A percentile compares a stretch with the other conserved stretches of the same genome.
Conservation (phyloP, 2,113 vertebrate genomes). For the Campylorhamphus procurvoides region DNA sequence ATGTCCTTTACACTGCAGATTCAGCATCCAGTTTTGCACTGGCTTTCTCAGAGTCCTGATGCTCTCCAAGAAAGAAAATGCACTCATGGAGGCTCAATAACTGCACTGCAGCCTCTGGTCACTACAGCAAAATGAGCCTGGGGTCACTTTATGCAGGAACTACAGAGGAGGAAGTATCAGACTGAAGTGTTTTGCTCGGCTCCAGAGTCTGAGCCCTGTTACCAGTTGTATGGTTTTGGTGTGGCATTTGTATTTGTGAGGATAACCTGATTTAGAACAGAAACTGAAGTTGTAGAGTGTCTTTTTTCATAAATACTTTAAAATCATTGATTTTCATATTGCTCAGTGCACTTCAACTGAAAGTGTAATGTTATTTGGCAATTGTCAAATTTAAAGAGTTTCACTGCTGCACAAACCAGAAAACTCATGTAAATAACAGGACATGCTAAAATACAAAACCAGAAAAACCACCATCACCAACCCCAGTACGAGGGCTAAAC, state of each 20-base stretch:
- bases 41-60: not conserved
- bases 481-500: not conserved
- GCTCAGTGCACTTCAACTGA: not conserved
- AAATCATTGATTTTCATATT: not conserved
- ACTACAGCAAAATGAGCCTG: not conserved
- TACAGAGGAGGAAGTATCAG: not conserved
- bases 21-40: not conserved
- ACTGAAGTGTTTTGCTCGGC: not conserved
- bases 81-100: not conserved
- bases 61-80: not conserved
- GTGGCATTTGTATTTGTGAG: not conserved
- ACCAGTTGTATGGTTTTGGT: not conserved
- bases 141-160: not conserved
- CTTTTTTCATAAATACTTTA: not conserved
- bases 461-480: not conserved
- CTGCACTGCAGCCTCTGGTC: not conserved
- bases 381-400: not conserved
- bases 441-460: not conserved
- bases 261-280: not conserved
- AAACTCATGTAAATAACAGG: not conserved
- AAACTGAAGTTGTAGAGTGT: not conserved
- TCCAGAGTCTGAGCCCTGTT: not conserved
- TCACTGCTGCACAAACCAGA: not conserved
- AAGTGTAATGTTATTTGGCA: not conserved
- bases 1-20: not conserved